These are phyloP conservation scores for Cyprinella venusta DNA, from an alignment of 2,797 vertebrate genomes.

Conservation along the genomic window DNA sequence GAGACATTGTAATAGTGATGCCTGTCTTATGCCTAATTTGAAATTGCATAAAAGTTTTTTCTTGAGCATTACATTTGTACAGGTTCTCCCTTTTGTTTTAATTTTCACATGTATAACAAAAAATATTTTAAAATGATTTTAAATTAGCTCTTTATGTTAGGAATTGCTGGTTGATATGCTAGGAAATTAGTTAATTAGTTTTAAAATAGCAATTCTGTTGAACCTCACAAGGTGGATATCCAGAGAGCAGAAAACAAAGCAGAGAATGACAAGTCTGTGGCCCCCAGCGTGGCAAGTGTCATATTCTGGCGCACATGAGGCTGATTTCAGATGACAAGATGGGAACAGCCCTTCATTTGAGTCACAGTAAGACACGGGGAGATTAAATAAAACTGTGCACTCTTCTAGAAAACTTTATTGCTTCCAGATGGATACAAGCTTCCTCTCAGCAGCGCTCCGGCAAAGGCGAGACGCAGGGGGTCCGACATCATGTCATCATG, in stretches of 20 bases:
- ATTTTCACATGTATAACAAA: not conserved
- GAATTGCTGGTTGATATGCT: not conserved
- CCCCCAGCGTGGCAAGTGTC: constrained; percentile 52
- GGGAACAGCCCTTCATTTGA: constrained; percentile 85
- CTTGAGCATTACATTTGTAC: no score
- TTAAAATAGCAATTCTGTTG: constrained; percentile 16
- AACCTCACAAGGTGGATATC: constrained; percentile 2
- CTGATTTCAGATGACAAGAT: constrained; percentile 80
- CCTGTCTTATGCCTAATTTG: not conserved
- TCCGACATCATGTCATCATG: constrained; percentile 73
- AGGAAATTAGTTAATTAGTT: constrained; percentile 20
- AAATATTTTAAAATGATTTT: not conserved
- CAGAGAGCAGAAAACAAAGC: constrained; percentile 44
- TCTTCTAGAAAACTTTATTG: constrained; percentile 89
- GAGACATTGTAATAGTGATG: not conserved
- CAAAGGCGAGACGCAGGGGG: constrained; percentile 76
- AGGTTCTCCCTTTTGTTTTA: not conserved
- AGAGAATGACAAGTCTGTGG: not conserved
- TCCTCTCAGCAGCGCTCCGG: constrained; percentile 80
- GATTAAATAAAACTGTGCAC: constrained; percentile 89
- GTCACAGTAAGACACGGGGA: constrained; percentile 85
- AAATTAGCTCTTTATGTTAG: not conserved
- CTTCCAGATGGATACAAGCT: constrained; percentile 87
- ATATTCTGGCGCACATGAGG: constrained; percentile 60
- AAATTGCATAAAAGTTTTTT: no score